Percentiles rank a stretch among this genome's conserved stretches.
Conservation (phyloP, 2,113 vertebrate genomes). For the Brachionichthys hirsutus region DNA sequence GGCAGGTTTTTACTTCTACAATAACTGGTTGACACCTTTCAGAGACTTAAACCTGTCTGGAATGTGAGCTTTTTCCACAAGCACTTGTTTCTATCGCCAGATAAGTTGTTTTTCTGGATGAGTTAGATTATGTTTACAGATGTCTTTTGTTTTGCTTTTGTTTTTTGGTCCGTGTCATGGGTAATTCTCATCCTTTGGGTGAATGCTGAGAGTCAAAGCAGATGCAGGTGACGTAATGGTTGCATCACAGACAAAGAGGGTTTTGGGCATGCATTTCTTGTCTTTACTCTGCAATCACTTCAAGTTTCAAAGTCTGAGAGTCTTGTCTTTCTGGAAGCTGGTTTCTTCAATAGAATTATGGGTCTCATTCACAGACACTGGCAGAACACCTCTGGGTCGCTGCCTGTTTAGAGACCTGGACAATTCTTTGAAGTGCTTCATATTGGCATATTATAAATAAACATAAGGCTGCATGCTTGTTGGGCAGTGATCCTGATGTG, state of each 20-base stretch:
- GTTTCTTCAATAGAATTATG: conserved; percentile 15
- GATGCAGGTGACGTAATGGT: conserved; percentile 12
- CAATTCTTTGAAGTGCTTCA: conserved; percentile 64
- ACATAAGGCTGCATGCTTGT: conserved; percentile 48
- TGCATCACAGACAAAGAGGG: conserved; percentile 24
- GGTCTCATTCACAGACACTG: conserved; percentile 19
- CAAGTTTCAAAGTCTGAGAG: conserved; percentile 1
- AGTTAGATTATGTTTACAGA: not conserved
- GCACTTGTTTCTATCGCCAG: no score
- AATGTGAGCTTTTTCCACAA: no score
- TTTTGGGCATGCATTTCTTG: not conserved
- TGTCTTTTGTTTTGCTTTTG: not conserved
- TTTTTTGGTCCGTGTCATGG: not conserved
- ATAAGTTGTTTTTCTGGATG: not conserved
- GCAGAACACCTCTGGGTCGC: conserved; percentile 15
- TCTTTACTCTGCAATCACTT: conserved; percentile 4
- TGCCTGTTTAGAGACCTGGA: conserved; percentile 24
- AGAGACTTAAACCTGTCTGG: no score
- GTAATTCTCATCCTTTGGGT: not conserved
- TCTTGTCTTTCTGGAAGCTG: no score
- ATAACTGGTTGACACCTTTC: no score
- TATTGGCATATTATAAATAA: conserved; percentile 65
- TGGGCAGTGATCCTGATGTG: conserved; percentile 22
- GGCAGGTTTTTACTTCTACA: no score
- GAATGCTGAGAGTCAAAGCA: conserved; percentile 9